phyloP scores from a whole-genome alignment of 2,888 invertebrate genomes.

The Spicauda simplicius region DNA sequence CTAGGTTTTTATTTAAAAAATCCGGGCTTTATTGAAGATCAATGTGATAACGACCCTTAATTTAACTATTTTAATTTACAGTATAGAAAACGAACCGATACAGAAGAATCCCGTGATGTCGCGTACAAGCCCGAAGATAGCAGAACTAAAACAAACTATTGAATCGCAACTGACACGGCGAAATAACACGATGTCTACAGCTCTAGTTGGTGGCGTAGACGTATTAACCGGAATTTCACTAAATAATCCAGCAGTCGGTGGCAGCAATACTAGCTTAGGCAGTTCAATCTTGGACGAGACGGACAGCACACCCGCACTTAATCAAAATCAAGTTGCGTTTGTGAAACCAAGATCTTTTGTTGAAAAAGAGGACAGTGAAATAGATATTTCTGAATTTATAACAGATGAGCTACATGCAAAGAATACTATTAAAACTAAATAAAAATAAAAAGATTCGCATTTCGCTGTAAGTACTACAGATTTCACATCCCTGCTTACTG shows the following conservation, averaged over 20 bases:
- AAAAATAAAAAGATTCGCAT: neutral
- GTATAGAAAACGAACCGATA: conserved; percentile 75
- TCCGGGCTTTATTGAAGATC: too few relatives aligned
- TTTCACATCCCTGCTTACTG: too few relatives aligned
- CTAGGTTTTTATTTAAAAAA: too few relatives aligned
- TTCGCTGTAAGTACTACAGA: too few relatives aligned
- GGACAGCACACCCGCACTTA: conserved; percentile 52
- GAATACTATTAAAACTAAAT: conserved; percentile 11
- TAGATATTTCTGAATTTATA: conserved; percentile 75
- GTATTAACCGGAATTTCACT: conserved; percentile 56
- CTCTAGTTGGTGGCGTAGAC: conserved; percentile 68
- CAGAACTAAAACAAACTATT: conserved; percentile 82
- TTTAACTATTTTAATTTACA: conserved; percentile 47
- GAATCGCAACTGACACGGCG: conserved; percentile 80
- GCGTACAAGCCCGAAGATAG: conserved; percentile 81
- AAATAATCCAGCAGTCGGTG: conserved; percentile 52
- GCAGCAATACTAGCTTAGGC: conserved; percentile 78
- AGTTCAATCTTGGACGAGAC: conserved; percentile 78
- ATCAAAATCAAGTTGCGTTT: conserved; percentile 56
- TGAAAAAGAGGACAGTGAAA: conserved; percentile 73
- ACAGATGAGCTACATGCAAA: conserved; percentile 50
- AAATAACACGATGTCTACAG: conserved; percentile 63
- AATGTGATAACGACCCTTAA: neutral
- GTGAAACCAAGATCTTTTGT: conserved; percentile 59
- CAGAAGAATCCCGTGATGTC: conserved; percentile 73